A percentile compares a stretch with the other conserved stretches of the same genome.
These are phyloP conservation scores for Poecilia velifera DNA, from an alignment of 2,797 vertebrate species.

Conservation along the genomic window DNA sequence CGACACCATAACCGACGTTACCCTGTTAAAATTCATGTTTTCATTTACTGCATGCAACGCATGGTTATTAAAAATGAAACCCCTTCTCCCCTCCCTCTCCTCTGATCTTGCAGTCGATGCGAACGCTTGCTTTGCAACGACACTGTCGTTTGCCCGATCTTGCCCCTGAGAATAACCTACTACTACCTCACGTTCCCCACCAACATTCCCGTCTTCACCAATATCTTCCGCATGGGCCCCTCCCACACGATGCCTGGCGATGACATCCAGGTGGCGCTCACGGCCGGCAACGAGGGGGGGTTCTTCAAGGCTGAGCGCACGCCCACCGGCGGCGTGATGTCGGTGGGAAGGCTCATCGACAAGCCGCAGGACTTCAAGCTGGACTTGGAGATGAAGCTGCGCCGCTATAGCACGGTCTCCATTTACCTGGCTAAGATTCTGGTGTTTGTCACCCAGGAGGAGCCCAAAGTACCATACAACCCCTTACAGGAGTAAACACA, in stretches of 20 bases:
- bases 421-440: conserved; percentile 91
- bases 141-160: conserved; percentile 91
- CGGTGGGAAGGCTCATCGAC: conserved; percentile 85
- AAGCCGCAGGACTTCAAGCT: conserved; percentile 91
- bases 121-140: conserved; percentile 99
- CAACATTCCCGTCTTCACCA: conserved; percentile 93
- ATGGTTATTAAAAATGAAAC: conserved; percentile 73
- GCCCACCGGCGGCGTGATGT: conserved; percentile 87
- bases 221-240: conserved; percentile 98
- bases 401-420: conserved; percentile 84
- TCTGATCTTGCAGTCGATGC: conserved; percentile 91
- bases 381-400: conserved; percentile 90
- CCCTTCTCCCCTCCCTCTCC: conserved; percentile 60
- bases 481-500: conserved; percentile 58
- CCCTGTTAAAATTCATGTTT: conserved; percentile 51
- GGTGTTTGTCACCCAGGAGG: conserved; percentile 91
- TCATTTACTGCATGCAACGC: conserved; percentile 78
- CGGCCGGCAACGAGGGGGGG: conserved; percentile 88
- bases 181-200: conserved; percentile 98
- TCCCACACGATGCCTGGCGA: conserved; percentile 87
- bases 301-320: conserved; percentile 87
- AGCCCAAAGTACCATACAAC: conserved; percentile 67
- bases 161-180: conserved; percentile 98
- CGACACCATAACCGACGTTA: conserved; percentile 46
- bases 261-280: conserved; percentile 91